Base-by-base conservation (phyloP, 35 echinoderm and acorn worm species). In the Acanthaster planci region DNA sequence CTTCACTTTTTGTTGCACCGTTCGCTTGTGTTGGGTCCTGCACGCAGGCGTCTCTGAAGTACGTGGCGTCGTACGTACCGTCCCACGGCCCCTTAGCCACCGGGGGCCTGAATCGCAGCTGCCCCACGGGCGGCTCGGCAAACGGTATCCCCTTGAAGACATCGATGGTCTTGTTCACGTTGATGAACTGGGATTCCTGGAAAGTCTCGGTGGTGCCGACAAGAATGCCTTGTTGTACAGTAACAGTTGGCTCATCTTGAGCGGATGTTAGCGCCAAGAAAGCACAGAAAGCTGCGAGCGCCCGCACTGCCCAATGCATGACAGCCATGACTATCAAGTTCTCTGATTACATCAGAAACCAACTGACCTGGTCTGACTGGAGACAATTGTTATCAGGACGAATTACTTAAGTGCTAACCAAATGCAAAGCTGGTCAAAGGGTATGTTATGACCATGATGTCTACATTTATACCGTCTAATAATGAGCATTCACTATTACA, bases 91-190 rank as follows among this genome's bases (percentile, higher is more conserved):
- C 82, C 34, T 42, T 78, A 40, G 52, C 30, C 44, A 90, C 84
- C 15, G 94, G 89, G 15, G 59, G 83, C 57, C 80, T 79, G 57
- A 97, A 97, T 18, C 94, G 90, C 21, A 64, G 80, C 18, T 64
- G 78, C 27, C 78, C 78, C 27, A 81, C 51, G 44, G 78, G 78
- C 50, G 78, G 78, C 39, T 44, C 78, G 8, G 78, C 78, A 52
- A 81, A 81, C 9, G 78, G 78, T 81, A 81, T 77, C 34, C 84
- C 89, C 77, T 35, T 57, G 77, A 91, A 91, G 2, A 91, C 77
- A 78, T 91, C 83, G 36, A 91, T 79, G 76, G 35, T 78, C 60
- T 86, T 85, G 34, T 67, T 76, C 29, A 86, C 36, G 51, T 80
- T 85, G 52, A 91, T 80, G 54, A 86, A 80, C 36, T 72, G 39